Conservation (phyloP, 2,888 invertebrate genomes). For the Gortyna flavago region DNA sequence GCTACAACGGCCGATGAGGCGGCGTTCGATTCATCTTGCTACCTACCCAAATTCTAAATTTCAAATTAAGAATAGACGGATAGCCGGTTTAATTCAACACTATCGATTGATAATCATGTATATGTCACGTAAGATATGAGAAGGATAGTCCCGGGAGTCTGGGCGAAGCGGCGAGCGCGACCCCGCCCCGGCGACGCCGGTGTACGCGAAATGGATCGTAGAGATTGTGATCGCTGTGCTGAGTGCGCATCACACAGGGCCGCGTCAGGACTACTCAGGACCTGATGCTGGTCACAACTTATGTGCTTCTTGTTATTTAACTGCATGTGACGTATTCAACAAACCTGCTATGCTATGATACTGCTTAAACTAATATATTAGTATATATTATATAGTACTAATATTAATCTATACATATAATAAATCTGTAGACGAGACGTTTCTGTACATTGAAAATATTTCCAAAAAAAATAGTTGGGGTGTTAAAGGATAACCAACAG, state of each 20-base stretch:
- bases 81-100: background rate
- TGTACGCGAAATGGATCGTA: background rate
- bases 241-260: background rate
- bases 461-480: no score
- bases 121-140: constrained; percentile 7
- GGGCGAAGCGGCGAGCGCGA: background rate
- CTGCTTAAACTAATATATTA: background rate
- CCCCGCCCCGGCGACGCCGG: constrained; percentile 36
- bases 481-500: no score
- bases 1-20: background rate
- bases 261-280: background rate
- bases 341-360: background rate
- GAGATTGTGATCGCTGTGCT: no score
- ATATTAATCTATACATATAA: no score
- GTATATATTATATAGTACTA: no score
- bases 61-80: background rate
- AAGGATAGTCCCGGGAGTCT: constrained; percentile 8
- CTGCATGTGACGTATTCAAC: background rate
- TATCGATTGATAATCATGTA: constrained; percentile 23
- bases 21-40: background rate
- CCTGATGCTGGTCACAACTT: background rate
- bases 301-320: constrained; percentile 3
- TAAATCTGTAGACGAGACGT: no score
- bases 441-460: no score
- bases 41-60: background rate